phyloP scores from a whole-genome alignment of 35 echinoderm and acorn worm species.

The Amphiura filiformis region DNA sequence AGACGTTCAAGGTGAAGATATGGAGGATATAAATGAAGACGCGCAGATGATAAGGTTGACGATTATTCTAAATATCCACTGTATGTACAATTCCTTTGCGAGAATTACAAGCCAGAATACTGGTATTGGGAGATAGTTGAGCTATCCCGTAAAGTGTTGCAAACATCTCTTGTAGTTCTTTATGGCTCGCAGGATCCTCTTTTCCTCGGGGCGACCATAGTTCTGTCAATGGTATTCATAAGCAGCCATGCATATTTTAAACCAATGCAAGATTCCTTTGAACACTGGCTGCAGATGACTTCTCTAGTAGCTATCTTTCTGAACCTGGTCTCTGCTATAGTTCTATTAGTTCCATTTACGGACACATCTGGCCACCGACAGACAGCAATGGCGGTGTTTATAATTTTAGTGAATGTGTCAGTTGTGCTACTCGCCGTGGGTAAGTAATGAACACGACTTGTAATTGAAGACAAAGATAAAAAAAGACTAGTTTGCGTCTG shows the following conservation, averaged over 20 bases:
- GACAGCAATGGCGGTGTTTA: not conserved
- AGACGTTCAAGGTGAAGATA: not conserved
- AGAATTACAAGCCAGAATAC: slow-evolving; percentile 50
- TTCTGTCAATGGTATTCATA: slow-evolving; percentile 31
- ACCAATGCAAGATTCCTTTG: slow-evolving; percentile 44
- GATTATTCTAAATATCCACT: not conserved
- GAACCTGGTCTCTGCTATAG: slow-evolving; percentile 4
- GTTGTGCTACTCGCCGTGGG: slow-evolving; percentile 10
- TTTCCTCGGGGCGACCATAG: slow-evolving; percentile 13
- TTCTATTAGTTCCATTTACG: not conserved
- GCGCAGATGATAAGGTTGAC: too few relatives aligned
- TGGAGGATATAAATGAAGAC: not conserved
- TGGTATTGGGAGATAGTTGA: slow-evolving; percentile 61
- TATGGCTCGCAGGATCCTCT: slow-evolving; percentile 15
- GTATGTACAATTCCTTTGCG: slow-evolving; percentile 28
- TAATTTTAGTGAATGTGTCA: slow-evolving; percentile 15
- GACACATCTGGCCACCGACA: not conserved
- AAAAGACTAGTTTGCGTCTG: too few relatives aligned
- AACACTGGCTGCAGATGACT: slow-evolving; percentile 47
- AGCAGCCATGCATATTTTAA: slow-evolving; percentile 24
- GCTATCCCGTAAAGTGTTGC: slow-evolving; percentile 37
- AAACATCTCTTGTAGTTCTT: slow-evolving; percentile 30
- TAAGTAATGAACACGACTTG: too few relatives aligned
- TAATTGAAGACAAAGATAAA: too few relatives aligned
- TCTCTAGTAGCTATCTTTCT: slow-evolving; percentile 22